Evolutionary conservation across 2,797 vertebrate species (phyloP).

Genomic region (Tenualosa ilisha): DNA sequence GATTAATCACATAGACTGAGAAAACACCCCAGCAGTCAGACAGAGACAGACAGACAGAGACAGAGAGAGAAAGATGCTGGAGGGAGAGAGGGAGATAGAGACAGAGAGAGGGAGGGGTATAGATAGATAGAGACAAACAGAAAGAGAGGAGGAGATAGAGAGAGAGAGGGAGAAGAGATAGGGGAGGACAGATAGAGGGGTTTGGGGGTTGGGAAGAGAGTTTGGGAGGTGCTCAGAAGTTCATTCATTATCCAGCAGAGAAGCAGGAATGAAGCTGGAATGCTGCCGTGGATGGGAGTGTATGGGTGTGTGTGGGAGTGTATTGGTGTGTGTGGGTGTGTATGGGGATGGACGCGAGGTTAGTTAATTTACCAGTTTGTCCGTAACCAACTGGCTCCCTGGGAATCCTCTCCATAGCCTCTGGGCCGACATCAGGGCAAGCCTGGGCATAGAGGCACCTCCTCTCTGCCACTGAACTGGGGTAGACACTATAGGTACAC

Average conservation of each 20-base stretch:
- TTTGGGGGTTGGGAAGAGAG: not conserved
- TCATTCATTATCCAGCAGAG: slow-evolving; percentile 37
- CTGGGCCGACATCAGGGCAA: slow-evolving; percentile 30
- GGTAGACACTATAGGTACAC: not conserved
- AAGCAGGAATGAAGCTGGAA: slow-evolving; percentile 42
- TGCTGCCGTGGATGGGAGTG: too few species aligned
- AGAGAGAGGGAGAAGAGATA: too few species aligned
- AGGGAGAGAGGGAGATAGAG: not conserved
- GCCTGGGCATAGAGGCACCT: not conserved
- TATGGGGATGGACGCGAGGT: slow-evolving; percentile 44
- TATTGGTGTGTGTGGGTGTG: too few species aligned
- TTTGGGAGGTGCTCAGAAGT: slow-evolving; percentile 12
- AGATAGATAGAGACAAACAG: not conserved
- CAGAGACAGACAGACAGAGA: not conserved
- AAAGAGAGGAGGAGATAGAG: not conserved
- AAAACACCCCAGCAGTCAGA: not conserved
- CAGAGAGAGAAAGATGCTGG: not conserved
- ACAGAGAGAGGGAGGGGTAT: not conserved
- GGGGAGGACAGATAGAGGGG: too few species aligned
- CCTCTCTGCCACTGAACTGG: not conserved
- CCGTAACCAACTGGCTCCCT: slow-evolving; percentile 47
- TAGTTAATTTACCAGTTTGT: slow-evolving; percentile 51
- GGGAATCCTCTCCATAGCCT: slow-evolving; percentile 35
- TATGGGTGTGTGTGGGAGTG: too few species aligned
- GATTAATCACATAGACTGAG: slow-evolving; percentile 20